Conservation (phyloP, 2,113 vertebrate species). For the Gallinago jamesoni region DNA sequence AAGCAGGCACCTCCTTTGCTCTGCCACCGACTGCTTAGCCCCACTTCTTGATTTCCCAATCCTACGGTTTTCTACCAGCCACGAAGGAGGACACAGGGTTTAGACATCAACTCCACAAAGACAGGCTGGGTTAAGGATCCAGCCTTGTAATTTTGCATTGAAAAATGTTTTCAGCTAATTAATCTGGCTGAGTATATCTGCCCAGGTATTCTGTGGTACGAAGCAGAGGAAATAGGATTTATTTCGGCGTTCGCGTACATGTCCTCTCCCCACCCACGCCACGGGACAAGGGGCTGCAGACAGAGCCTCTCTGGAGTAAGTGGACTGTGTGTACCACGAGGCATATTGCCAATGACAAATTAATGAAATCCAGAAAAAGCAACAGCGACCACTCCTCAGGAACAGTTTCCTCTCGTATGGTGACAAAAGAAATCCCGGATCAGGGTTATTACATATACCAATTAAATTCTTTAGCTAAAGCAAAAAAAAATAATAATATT, state of each 20-base stretch:
- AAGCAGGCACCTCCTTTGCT: background rate
- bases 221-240: background rate
- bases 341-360: background rate
- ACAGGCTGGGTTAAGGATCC: background rate
- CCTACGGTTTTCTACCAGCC: background rate
- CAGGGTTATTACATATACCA: background rate
- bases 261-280: background rate
- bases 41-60: background rate
- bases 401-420: background rate
- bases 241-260: background rate
- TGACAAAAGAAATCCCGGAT: background rate
- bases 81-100: background rate
- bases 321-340: background rate
- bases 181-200: background rate
- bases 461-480: conserved; percentile 34
- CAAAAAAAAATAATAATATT: background rate
- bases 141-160: background rate
- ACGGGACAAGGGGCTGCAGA: background rate
- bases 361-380: background rate
- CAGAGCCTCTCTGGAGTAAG: background rate
- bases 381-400: background rate
- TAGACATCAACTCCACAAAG: background rate
- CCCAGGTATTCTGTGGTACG: background rate
- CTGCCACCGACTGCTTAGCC: background rate
- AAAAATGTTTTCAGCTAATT: background rate